phyloP scores from a whole-genome alignment of 1,140 invertebrate genomes.

The Calycopis cecrops region DNA sequence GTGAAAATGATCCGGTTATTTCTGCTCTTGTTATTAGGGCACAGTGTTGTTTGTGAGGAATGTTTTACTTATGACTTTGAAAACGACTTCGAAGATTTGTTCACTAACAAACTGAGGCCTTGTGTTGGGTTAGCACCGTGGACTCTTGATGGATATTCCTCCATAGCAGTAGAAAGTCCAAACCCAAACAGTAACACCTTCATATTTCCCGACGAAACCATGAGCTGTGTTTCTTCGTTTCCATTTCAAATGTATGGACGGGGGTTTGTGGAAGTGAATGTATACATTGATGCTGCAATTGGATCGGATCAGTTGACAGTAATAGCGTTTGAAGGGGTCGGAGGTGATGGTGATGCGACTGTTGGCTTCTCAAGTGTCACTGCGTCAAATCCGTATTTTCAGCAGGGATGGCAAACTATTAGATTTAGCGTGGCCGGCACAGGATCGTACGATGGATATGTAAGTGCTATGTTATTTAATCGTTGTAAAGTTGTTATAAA shows the following conservation, averaged over 20 bases:
- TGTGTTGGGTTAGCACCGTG: conserved; percentile 2
- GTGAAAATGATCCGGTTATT: neutral
- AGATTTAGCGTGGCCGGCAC: conserved; percentile 3
- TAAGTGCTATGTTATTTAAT: neutral
- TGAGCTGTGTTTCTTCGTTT: conserved; percentile 13
- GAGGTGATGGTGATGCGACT: conserved; percentile 2
- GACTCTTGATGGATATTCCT: conserved; percentile 1
- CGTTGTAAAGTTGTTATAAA: neutral
- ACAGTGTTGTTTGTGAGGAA: neutral
- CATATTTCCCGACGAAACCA: conserved; percentile 2
- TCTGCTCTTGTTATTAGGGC: neutral
- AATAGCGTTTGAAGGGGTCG: conserved; percentile 3
- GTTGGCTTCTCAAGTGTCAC: neutral
- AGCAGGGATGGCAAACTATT: conserved; percentile 11
- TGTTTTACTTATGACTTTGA: conserved; percentile 10
- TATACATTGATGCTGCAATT: conserved; percentile 7
- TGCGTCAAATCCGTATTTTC: conserved; percentile 4
- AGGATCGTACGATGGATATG: conserved; percentile 6
- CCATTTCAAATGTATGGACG: conserved; percentile 3
- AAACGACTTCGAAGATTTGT: conserved; percentile 8
- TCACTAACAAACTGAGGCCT: neutral
- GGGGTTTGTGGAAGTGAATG: conserved; percentile 10
- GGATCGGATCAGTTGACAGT: conserved; percentile 8
- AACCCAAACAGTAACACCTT: conserved; percentile 2
- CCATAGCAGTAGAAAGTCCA: conserved; percentile 2